phyloP scores from a whole-genome alignment of 2,113 vertebrate species.

The Rhinolophus sinicus region DNA sequence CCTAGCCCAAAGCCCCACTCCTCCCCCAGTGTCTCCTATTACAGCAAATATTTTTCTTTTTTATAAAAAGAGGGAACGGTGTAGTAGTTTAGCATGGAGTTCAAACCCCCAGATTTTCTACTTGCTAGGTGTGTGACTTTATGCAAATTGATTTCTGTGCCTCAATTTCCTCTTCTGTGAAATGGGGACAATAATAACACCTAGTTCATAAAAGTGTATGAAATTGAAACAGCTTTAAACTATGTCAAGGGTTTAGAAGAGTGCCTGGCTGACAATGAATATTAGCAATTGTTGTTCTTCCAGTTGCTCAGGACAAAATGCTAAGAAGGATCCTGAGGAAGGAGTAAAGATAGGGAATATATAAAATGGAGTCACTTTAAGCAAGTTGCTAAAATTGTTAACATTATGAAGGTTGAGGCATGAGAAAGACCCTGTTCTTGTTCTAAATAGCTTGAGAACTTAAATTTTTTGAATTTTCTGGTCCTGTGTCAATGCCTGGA shows the following conservation, averaged over 20 bases:
- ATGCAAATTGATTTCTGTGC: not conserved
- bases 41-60: not conserved
- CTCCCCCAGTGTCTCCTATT: not conserved
- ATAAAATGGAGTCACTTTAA: not conserved
- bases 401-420: not conserved
- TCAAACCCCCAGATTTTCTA: not conserved
- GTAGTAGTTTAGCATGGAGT: not conserved
- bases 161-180: not conserved
- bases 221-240: not conserved
- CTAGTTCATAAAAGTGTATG: not conserved
- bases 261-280: no score
- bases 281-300: not conserved
- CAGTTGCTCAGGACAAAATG: not conserved
- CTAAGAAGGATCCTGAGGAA: not conserved
- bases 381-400: not conserved
- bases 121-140: not conserved
- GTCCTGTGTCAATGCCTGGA: not conserved
- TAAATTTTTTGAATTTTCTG: not conserved
- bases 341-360: no score
- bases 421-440: not conserved
- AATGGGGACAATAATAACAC: not conserved
- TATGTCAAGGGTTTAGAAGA: not conserved
- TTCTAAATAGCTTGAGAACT: not conserved
- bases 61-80: not conserved
- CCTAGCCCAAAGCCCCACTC: no score